Conservation (phyloP, 2,113 vertebrate genomes). For the Antechinus stuartii region DNA sequence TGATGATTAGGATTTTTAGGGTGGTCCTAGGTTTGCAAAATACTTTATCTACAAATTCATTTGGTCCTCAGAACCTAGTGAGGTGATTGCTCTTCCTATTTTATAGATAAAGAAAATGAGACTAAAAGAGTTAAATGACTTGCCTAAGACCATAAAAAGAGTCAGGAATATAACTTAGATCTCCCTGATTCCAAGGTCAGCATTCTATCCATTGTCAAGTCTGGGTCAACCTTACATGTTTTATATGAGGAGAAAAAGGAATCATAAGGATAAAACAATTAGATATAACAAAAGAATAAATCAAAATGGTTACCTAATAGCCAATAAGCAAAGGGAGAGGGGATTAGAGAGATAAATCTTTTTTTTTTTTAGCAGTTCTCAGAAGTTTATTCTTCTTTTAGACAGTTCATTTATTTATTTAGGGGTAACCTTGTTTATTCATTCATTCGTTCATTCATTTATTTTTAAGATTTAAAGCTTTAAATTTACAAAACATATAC, state of each 20-base stretch:
- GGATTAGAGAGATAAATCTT: background rate
- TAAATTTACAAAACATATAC: too few species aligned
- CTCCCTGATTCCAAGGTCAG: conserved; percentile 10
- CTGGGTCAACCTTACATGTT: background rate
- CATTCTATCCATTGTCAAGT: background rate
- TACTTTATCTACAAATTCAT: background rate
- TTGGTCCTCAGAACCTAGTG: conserved; percentile 8
- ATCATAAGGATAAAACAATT: background rate
- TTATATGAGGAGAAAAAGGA: background rate
- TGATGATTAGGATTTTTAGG: background rate
- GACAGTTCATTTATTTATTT: too few species aligned
- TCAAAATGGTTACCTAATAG: background rate
- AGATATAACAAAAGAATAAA: background rate
- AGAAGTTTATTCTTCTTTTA: too few species aligned
- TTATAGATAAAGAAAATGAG: background rate
- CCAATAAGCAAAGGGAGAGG: background rate
- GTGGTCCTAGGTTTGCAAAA: background rate
- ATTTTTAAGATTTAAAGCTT: too few species aligned
- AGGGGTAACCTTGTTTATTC: too few species aligned
- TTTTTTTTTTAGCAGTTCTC: too few species aligned
- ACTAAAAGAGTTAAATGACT: conserved; percentile 20
- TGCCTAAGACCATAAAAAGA: background rate
- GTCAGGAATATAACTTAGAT: conserved; percentile 24
- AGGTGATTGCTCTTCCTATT: background rate
- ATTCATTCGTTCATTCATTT: too few species aligned